Evolutionary conservation across 35 echinoderm and acorn worm genomes (phyloP), one percentile per base, ranked within the genome.

Genomic region (Amphiura filiformis): DNA sequence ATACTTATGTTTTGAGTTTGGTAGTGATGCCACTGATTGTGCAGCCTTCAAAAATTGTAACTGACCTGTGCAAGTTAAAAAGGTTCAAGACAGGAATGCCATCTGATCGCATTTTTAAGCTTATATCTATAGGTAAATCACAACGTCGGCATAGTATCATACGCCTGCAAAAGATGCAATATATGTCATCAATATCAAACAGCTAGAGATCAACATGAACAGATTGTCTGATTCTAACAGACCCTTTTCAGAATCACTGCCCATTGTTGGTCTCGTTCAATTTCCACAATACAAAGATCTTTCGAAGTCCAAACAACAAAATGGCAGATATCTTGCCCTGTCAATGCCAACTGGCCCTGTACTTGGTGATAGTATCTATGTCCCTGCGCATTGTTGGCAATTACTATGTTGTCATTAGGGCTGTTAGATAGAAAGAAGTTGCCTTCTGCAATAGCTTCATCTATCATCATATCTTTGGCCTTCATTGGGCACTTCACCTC

Each of bases 401-500:
- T 13, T 47, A 13, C 31, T 33, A 35, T 15, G 3, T 15, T 28
- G 35, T 38, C 56, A 61, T 32, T 13, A 32, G 33, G 18, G 13
- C 31, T 78, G 13, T 30, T 78, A 15, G 31, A 26, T 32, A 78
- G 31, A 35, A 78, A 78, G 35, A 78, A 78, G 44, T 78, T 35
- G 28, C 35, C 35, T 78, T 18, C 12, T 32, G 17, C 18, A 32
- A 85, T 17, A 52, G 57, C 30, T 64, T 85, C 82, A 32, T 36
- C 47, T 23, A 85, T 64, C 23, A 32, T 33, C 57, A 61, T 61
- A 64, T 85, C 82, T 28, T 75, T 75, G 14, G 33, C 34, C 32
- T 56, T 85, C 20, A 52, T 36, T 13, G 83, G 83, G 35, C 83
- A 85, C 34, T 85, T 84, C n/a, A 85, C 37, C 56, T 85, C 83